A percentile compares a stretch with the other conserved stretches of the same genome.
These are phyloP conservation scores for Vanessa cardui DNA, from an alignment of 2,888 invertebrate species.

Conservation along the genomic window DNA sequence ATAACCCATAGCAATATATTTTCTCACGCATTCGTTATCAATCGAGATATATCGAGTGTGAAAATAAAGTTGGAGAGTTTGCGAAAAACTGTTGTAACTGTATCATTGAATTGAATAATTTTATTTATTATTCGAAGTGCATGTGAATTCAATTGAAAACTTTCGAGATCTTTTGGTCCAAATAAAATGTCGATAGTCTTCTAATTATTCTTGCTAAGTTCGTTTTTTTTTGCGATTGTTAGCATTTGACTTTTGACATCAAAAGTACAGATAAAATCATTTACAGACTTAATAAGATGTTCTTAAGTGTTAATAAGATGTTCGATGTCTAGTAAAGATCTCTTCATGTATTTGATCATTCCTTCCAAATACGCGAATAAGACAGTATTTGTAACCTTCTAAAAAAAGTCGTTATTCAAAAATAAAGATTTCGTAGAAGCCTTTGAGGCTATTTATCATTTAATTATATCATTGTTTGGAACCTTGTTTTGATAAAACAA, in stretches of 20 bases:
- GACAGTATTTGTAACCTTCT: background rate
- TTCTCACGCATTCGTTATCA: constrained; percentile 39
- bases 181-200: too few species aligned
- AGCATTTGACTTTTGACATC: too few species aligned
- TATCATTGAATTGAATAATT: background rate
- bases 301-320: too few species aligned
- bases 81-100: background rate
- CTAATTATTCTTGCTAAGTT: too few species aligned
- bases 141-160: background rate
- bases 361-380: background rate
- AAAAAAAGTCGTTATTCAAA: background rate
- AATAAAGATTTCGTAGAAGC: constrained; percentile 29
- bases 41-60: constrained; percentile 34
- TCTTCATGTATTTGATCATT: too few species aligned
- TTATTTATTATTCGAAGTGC: background rate
- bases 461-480: constrained; percentile 36
- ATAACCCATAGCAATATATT: constrained; percentile 23
- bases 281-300: too few species aligned
- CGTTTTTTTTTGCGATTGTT: too few species aligned
- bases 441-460: constrained; percentile 38
- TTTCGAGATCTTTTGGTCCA: too few species aligned
- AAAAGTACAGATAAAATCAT: too few species aligned
- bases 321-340: too few species aligned
- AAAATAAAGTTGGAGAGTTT: constrained; percentile 30
- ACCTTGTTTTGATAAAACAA: constrained; percentile 20